phyloP scores from a whole-genome alignment of 2,888 invertebrate species.

The Sclerodermus sp. region DNA sequence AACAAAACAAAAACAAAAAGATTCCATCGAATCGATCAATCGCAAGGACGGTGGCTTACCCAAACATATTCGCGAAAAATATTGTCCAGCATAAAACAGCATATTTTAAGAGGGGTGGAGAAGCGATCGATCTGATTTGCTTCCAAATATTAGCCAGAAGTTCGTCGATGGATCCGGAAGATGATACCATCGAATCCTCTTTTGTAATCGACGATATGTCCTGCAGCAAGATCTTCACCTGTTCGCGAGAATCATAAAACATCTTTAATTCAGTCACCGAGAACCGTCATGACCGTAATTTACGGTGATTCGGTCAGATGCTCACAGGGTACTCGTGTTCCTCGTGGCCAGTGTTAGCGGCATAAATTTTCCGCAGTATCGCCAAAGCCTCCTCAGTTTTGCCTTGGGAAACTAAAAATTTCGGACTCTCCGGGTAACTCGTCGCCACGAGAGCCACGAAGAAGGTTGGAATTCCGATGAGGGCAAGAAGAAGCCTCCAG shows the following conservation, averaged over 20 bases:
- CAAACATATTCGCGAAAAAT: conserved; percentile 70
- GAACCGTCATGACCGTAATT: too few species aligned
- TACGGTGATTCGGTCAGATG: too few species aligned
- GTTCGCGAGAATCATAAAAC: background rate
- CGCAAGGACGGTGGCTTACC: too few species aligned
- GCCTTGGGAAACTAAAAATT: conserved; percentile 70
- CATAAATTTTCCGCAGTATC: conserved; percentile 66
- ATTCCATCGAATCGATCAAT: too few species aligned
- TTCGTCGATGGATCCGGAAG: conserved; percentile 31
- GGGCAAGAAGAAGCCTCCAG: conserved; percentile 74
- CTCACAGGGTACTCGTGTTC: conserved; percentile 62
- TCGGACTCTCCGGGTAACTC: conserved; percentile 77
- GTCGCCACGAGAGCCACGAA: conserved; percentile 64
- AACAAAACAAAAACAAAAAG: too few species aligned
- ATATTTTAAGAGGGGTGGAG: conserved; percentile 61
- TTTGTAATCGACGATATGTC: conserved; percentile 12
- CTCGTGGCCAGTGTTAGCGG: conserved; percentile 60
- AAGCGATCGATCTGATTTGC: conserved; percentile 64
- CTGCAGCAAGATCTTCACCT: conserved; percentile 29
- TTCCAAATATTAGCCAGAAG: conserved; percentile 61
- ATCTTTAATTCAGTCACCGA: too few species aligned
- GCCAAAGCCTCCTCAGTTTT: conserved; percentile 63
- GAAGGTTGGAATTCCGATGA: conserved; percentile 68
- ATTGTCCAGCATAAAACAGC: conserved; percentile 65
- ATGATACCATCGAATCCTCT: too few species aligned